Percentiles rank a stretch among this genome's conserved stretches.
phyloP scores from a whole-genome alignment of 2,888 invertebrate genomes.

The Antheraea assamensis region DNA sequence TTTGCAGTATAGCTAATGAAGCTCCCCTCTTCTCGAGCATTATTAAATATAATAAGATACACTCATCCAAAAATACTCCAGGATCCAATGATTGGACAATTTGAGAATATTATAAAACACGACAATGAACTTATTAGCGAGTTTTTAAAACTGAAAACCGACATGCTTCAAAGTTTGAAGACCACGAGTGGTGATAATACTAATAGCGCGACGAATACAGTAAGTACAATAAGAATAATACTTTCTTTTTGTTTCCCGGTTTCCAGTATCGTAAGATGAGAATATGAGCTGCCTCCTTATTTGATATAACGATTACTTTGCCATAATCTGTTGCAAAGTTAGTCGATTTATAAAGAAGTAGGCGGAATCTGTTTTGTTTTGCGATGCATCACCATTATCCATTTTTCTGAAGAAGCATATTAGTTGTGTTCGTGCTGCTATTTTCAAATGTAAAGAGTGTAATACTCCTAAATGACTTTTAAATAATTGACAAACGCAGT shows the following conservation, averaged over 20 bases:
- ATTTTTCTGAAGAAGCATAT: no score
- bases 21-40: slow-evolving; percentile 2
- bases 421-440: no score
- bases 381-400: no score
- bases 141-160: not conserved
- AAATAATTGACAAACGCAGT: no score
- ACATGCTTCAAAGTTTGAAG: no score
- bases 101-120: slow-evolving; percentile 11
- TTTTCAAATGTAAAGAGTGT: no score
- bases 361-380: no score
- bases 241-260: not conserved
- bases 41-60: not conserved
- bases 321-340: not conserved
- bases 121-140: not conserved
- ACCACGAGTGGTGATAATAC: no score
- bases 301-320: not conserved
- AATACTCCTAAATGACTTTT: no score
- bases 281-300: not conserved
- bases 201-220: not conserved
- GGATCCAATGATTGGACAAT: slow-evolving; percentile 4
- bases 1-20: slow-evolving; percentile 2
- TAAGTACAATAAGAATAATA: not conserved
- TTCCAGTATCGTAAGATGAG: not conserved
- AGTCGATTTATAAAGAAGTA: no score
- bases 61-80: slow-evolving; percentile 2